Conservation (phyloP, 1,140 invertebrate genomes). For the Probaryconus sp. region DNA sequence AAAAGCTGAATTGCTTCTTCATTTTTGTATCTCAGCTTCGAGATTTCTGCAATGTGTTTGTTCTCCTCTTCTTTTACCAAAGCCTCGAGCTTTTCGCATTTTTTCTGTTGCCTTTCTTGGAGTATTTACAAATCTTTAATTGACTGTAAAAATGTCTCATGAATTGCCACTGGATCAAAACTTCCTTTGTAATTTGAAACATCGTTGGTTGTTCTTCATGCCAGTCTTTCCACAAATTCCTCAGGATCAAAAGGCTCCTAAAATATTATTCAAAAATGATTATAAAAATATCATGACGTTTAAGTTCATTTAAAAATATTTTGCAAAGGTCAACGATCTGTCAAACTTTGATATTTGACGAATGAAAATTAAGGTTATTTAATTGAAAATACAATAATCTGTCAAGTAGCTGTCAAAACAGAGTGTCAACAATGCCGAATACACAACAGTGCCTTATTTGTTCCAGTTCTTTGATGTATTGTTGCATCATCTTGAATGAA, state of each 20-base stretch:
- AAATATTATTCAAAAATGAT: conserved; percentile 35
- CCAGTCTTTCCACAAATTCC: conserved; percentile 97
- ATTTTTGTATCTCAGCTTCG: conserved; percentile 92
- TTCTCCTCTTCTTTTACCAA: conserved; percentile 92
- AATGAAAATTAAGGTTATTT: conserved; percentile 9
- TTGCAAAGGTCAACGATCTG: background rate
- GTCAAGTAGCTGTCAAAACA: too few relatives aligned
- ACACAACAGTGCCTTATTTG: too few relatives aligned
- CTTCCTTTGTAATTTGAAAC: conserved; percentile 82
- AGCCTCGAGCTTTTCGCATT: conserved; percentile 91
- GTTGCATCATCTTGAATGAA: conserved; percentile 90
- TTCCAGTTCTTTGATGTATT: conserved; percentile 89
- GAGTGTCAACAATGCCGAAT: too few relatives aligned
- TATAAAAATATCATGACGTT: conserved; percentile 2
- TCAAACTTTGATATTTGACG: background rate
- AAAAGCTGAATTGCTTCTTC: conserved; percentile 92
- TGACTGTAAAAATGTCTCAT: conserved; percentile 94
- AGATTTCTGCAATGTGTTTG: conserved; percentile 88
- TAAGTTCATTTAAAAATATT: conserved; percentile 13
- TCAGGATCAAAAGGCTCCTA: conserved; percentile 97
- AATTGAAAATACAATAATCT: too few relatives aligned
- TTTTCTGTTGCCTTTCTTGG: conserved; percentile 90
- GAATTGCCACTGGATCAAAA: conserved; percentile 88
- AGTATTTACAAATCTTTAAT: conserved; percentile 90
- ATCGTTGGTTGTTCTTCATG: conserved; percentile 94